Percentiles rank a stretch among this genome's conserved stretches.
Conservation (phyloP, 1,140 invertebrate species). For the Ceratosolen solmsi region DNA sequence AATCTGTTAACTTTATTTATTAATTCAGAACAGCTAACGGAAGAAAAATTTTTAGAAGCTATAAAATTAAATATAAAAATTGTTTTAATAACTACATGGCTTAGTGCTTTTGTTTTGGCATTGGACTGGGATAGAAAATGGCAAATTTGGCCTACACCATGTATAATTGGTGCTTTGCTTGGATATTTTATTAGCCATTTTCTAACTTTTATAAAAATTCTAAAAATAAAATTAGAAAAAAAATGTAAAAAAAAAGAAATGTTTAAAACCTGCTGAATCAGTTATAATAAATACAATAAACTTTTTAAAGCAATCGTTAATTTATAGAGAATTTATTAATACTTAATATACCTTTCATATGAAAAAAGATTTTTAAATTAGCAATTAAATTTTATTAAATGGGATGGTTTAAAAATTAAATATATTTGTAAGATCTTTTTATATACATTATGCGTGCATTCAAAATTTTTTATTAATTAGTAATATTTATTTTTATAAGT, state of each 20-base stretch:
- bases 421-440: too few relatives aligned
- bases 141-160: slow-evolving; percentile 89
- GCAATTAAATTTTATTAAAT: background rate
- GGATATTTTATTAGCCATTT: slow-evolving; percentile 78
- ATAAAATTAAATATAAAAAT: slow-evolving; percentile 76
- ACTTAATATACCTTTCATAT: too few relatives aligned
- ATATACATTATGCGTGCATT: too few relatives aligned
- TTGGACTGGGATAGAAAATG: slow-evolving; percentile 94
- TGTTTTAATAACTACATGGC: slow-evolving; percentile 88
- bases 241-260: slow-evolving; percentile 30
- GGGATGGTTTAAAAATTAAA: too few relatives aligned
- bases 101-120: slow-evolving; percentile 89
- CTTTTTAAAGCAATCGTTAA: background rate
- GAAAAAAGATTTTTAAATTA: background rate
- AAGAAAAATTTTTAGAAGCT: slow-evolving; percentile 75
- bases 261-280: slow-evolving; percentile 40
- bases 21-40: slow-evolving; percentile 70
- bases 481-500: too few relatives aligned
- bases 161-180: slow-evolving; percentile 79
- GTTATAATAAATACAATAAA: too few relatives aligned
- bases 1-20: slow-evolving; percentile 74
- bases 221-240: slow-evolving; percentile 25
- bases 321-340: background rate
- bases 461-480: too few relatives aligned
- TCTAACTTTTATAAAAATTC: slow-evolving; percentile 70